Evolutionary conservation across 2,888 invertebrate species (phyloP).

Genomic region (Allolobophora icterica): DNA sequence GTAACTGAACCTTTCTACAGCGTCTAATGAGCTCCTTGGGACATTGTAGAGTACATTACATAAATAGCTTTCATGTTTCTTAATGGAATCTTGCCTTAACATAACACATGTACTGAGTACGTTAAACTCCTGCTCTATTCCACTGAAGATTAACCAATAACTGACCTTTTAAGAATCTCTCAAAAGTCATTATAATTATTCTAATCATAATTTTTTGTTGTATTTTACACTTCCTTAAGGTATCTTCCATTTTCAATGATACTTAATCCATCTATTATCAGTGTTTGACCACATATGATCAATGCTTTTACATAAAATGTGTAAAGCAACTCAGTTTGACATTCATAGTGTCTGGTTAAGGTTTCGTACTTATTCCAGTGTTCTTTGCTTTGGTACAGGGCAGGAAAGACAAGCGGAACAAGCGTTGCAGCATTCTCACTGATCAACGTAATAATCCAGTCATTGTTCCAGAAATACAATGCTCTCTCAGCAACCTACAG

Average conservation of each 20-base stretch:
- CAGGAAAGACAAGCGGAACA: conserved; percentile 99
- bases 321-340: neutral
- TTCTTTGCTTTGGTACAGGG: conserved; percentile 95
- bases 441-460: conserved; percentile 97
- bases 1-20: neutral
- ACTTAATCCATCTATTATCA: neutral
- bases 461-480: conserved; percentile 98
- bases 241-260: neutral
- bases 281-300: neutral
- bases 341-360: neutral
- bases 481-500: conserved; percentile 92
- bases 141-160: neutral
- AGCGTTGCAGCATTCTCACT: conserved; percentile 96
- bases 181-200: neutral
- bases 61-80: neutral
- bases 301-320: neutral
- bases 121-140: neutral
- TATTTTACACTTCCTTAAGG: neutral
- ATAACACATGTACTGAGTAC: neutral
- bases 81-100: neutral
- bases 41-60: neutral
- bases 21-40: neutral
- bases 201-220: neutral
- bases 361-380: conserved; percentile 87
- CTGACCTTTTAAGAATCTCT: neutral